phyloP scores from a whole-genome alignment of 2,113 vertebrate genomes.

The Sphaerodactylus townsendi region DNA sequence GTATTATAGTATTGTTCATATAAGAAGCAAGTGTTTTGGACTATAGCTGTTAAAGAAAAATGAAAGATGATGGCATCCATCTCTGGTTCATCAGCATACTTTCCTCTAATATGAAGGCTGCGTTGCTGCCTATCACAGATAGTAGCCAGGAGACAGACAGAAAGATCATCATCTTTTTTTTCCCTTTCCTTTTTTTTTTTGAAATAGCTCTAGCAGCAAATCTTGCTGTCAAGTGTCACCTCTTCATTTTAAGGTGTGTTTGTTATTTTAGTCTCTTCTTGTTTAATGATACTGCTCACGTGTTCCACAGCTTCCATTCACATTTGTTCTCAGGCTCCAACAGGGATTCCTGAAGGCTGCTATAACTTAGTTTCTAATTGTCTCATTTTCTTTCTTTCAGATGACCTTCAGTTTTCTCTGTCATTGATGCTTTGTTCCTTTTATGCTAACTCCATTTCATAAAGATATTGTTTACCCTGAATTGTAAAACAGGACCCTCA shows the following conservation, averaged over 20 bases:
- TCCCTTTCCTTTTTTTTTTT: background rate
- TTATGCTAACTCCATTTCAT: background rate
- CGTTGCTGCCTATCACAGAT: background rate
- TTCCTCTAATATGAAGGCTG: background rate
- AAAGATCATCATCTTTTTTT: background rate
- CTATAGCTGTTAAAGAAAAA: background rate
- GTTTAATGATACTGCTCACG: constrained; percentile 16
- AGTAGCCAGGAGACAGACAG: background rate
- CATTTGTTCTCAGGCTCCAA: background rate
- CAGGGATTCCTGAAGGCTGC: constrained; percentile 2
- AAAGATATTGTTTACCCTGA: background rate
- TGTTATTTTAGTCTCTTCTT: background rate
- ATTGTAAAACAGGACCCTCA: background rate
- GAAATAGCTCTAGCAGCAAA: background rate
- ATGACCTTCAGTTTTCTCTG: background rate
- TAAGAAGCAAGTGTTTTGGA: background rate
- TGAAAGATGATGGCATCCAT: background rate
- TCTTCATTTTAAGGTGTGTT: background rate
- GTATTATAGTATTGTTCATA: background rate
- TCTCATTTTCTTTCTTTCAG: background rate
- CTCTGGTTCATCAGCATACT: background rate
- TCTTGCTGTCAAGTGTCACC: too few relatives aligned
- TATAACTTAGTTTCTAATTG: background rate
- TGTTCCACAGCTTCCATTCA: background rate
- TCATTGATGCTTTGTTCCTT: background rate